Conservation (phyloP, 2,113 vertebrate species). For the Phoenicopterus ruber region DNA sequence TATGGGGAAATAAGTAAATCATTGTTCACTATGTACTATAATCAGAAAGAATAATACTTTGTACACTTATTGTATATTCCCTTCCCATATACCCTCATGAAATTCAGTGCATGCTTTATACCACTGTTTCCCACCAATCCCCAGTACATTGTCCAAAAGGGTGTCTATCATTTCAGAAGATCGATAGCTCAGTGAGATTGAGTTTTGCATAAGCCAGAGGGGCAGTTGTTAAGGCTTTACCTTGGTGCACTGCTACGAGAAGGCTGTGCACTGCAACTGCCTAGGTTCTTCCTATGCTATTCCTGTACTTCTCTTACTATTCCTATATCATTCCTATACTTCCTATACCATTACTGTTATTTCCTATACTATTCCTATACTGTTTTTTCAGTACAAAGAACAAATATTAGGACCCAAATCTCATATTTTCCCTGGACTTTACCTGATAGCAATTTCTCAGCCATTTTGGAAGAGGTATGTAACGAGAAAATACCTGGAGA, state of each 20-base stretch:
- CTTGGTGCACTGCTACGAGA: not conserved
- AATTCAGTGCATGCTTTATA: not conserved
- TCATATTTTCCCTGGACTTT: not conserved
- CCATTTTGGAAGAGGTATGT: not conserved
- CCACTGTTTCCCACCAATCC: not conserved
- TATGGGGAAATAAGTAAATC: not conserved
- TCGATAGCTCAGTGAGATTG: not conserved
- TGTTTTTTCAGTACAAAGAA: not conserved
- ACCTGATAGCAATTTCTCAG: not conserved
- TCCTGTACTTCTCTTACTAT: not conserved
- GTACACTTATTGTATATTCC: not conserved
- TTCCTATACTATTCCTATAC: not conserved
- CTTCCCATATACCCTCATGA: not conserved
- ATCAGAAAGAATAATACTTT: not conserved
- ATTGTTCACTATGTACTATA: not conserved
- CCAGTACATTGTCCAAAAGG: not conserved
- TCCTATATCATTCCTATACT: not conserved
- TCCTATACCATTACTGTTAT: not conserved
- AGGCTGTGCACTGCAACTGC: fast-evolving
- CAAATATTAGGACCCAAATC: not conserved
- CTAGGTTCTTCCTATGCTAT: not conserved
- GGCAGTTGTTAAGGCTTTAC: not conserved
- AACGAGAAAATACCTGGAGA: not conserved
- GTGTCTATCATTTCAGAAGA: not conserved
- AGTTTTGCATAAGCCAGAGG: not conserved